Evolutionary conservation across 35 echinoderm and acorn worm species (phyloP).

Genomic region (Strongylocentrotus purpuratus): DNA sequence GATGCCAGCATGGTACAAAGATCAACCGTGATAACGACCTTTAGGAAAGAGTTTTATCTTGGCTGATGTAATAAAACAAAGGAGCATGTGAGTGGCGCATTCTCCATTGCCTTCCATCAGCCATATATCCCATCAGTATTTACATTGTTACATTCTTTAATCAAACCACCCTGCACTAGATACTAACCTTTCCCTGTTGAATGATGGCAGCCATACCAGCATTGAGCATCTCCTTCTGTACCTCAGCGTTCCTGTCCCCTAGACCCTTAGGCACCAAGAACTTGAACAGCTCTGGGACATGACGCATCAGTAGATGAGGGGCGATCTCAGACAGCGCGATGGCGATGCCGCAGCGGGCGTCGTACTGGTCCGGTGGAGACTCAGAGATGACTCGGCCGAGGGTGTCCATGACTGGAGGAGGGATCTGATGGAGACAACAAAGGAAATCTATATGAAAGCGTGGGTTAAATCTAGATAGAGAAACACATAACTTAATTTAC

Average conservation of each 20-base stretch:
- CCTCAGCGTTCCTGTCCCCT: conserved; percentile 76
- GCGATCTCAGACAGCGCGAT: conserved; percentile 75
- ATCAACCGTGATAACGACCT: conserved; percentile 51
- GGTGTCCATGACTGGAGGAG: conserved; percentile 83
- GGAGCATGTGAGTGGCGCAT: background rate
- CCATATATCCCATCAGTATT: too few relatives aligned
- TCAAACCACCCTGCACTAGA: background rate
- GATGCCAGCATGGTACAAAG: conserved; percentile 46
- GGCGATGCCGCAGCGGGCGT: conserved; percentile 86
- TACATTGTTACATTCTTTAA: too few relatives aligned
- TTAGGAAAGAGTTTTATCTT: conserved; percentile 45
- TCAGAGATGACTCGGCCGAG: conserved; percentile 84
- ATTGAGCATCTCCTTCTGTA: conserved; percentile 80
- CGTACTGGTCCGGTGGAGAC: conserved; percentile 80
- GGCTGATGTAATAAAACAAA: conserved; percentile 51
- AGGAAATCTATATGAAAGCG: too few relatives aligned
- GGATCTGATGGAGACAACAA: conserved; percentile 50
- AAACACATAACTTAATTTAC: too few relatives aligned
- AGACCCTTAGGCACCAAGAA: conserved; percentile 85
- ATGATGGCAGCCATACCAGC: conserved; percentile 73
- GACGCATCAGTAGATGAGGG: conserved; percentile 64
- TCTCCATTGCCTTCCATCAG: conserved; percentile 66
- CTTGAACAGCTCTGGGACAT: conserved; percentile 75
- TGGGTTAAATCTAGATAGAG: too few relatives aligned
- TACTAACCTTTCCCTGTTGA: conserved; percentile 85